Conservation (phyloP, 2,888 invertebrate genomes). For the Leptothorax acervorum region DNA sequence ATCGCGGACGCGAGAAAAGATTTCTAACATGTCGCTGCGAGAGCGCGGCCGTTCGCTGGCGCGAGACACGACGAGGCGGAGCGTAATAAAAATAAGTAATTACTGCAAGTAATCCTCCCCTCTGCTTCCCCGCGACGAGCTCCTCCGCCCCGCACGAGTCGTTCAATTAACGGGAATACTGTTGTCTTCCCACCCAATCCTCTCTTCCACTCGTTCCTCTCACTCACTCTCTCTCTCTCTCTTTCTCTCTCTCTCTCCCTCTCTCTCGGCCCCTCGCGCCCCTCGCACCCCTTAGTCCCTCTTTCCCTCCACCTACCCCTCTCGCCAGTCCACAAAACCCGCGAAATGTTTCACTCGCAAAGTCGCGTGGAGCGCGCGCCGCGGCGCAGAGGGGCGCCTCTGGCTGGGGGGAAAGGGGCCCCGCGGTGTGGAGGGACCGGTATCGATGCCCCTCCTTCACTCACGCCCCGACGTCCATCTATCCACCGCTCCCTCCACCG, state of each 20-base stretch:
- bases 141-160: conserved; percentile 73
- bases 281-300: conserved; percentile 50
- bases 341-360: conserved; percentile 83
- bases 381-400: conserved; percentile 69
- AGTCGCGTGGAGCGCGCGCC: conserved; percentile 76
- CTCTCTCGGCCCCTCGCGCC: conserved; percentile 38
- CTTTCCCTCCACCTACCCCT: conserved; percentile 54
- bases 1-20: conserved; percentile 51
- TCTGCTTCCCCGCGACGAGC: conserved; percentile 58
- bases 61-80: conserved; percentile 76
- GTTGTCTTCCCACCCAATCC: conserved; percentile 80
- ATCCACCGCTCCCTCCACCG: conserved; percentile 68
- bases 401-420: conserved; percentile 51
- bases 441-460: conserved; percentile 77
- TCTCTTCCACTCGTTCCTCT: conserved; percentile 64
- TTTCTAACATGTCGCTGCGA: conserved; percentile 48
- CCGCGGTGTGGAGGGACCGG: conserved; percentile 62
- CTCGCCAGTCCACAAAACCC: conserved; percentile 80
- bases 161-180: conserved; percentile 80
- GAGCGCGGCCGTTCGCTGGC: conserved; percentile 30
- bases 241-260: conserved; percentile 53
- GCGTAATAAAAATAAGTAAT: conserved; percentile 85
- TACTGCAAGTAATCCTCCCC: conserved; percentile 83
- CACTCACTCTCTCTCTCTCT: conserved; percentile 12
- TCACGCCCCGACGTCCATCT: conserved; percentile 79